These are phyloP conservation scores for Gibbula magus DNA, from an alignment of 2,888 invertebrate species.

Conservation along the genomic window DNA sequence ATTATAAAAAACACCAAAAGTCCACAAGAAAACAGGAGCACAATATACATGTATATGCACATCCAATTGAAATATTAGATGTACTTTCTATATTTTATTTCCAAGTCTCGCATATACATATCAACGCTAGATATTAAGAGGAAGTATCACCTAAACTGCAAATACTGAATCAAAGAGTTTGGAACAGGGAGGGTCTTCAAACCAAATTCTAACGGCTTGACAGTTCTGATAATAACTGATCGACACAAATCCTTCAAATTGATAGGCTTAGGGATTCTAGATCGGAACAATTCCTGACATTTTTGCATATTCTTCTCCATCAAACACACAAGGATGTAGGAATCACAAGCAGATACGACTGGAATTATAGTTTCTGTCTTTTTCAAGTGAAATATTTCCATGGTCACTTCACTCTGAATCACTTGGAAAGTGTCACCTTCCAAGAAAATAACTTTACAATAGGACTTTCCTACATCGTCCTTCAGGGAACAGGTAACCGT, in stretches of 20 bases:
- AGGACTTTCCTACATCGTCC: not conserved
- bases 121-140: too few species aligned
- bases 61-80: too few species aligned
- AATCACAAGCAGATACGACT: not conserved
- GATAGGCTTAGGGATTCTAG: not conserved
- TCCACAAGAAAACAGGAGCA: too few species aligned
- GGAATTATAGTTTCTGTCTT: not conserved
- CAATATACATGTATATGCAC: too few species aligned
- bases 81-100: too few species aligned
- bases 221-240: not conserved
- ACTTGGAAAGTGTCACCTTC: not conserved
- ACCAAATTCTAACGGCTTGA: not conserved
- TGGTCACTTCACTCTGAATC: not conserved
- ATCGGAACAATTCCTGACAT: not conserved
- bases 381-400: not conserved
- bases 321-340: not conserved
- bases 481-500: not conserved
- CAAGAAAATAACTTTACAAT: constrained; percentile 19
- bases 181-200: too few species aligned
- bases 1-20: too few species aligned
- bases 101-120: too few species aligned
- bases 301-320: not conserved
- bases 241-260: not conserved
- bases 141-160: too few species aligned
- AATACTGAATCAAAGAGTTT: too few species aligned